Evolutionary conservation across 2,113 vertebrate species (phyloP).

Genomic region (Lethenteron reissneri): DNA sequence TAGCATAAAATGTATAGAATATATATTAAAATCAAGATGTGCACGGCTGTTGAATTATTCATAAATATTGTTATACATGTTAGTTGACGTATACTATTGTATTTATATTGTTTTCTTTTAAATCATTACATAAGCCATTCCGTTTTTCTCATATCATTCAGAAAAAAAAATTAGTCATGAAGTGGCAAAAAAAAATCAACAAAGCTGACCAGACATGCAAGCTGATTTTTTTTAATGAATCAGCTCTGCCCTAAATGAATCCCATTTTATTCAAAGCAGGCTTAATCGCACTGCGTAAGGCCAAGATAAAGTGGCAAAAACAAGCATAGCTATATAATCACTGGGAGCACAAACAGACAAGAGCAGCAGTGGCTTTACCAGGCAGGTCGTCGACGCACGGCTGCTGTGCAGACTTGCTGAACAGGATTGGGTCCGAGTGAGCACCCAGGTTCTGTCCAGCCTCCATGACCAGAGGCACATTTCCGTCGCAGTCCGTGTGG

Average conservation of each 20-base stretch:
- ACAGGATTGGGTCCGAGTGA: constrained; percentile 36
- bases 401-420: constrained; percentile 51
- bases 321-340: constrained; percentile 4
- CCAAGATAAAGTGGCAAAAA: background rate
- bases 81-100: no score
- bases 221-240: no score
- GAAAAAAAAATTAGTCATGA: no score
- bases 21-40: no score
- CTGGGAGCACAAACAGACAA: background rate
- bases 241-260: background rate
- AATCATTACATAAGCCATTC: no score
- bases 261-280: background rate
- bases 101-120: no score
- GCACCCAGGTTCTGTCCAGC: constrained; percentile 10
- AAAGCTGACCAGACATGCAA: no score
- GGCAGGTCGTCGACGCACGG: constrained; percentile 54
- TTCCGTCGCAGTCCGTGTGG: constrained; percentile 64
- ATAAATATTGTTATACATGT: no score
- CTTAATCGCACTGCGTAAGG: background rate
- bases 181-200: no score
- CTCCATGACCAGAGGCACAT: constrained; percentile 15
- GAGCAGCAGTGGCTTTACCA: constrained; percentile 23
- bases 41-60: no score
- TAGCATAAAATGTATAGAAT: no score
- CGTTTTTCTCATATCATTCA: no score